Percentiles rank a stretch among this genome's conserved stretches.
These are phyloP conservation scores for Drosophila kambysellisi DNA, from an alignment of 2,888 invertebrate species.

Conservation along the genomic window DNA sequence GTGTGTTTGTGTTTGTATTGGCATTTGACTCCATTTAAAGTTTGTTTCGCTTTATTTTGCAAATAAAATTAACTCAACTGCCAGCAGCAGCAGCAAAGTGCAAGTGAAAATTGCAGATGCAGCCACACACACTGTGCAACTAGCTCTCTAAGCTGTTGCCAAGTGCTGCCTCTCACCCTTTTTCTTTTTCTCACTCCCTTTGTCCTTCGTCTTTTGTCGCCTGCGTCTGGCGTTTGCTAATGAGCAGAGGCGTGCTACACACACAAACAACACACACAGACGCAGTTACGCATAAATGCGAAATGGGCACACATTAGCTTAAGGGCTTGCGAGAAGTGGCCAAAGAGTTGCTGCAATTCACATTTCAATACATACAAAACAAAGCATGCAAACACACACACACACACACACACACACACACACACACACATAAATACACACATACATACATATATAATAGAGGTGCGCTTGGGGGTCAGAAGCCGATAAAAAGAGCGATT, in stretches of 20 bases:
- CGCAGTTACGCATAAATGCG: constrained; percentile 72
- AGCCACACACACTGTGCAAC: constrained; percentile 28
- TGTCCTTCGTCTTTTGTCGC: constrained; percentile 26
- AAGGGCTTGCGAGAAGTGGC: constrained; percentile 50
- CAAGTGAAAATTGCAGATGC: constrained; percentile 73
- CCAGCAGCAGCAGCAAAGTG: constrained; percentile 65
- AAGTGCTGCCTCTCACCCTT: constrained; percentile 42
- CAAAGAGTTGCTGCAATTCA: constrained; percentile 23
- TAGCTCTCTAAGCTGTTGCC: constrained; percentile 59
- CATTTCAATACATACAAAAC: constrained; percentile 1
- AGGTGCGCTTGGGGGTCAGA: constrained; percentile 8
- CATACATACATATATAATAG: background rate
- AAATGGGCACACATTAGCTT: constrained; percentile 78
- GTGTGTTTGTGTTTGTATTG: constrained; percentile 57
- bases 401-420: constrained; percentile 5
- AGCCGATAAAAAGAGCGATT: constrained; percentile 2
- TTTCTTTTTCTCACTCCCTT: constrained; percentile 3
- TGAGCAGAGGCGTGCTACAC: constrained; percentile 63
- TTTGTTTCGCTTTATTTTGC: constrained; percentile 81
- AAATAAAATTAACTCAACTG: constrained; percentile 80
- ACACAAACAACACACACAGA: constrained; percentile 4
- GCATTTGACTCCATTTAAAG: constrained; percentile 82
- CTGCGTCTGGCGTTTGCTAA: constrained; percentile 58
- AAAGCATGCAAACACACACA: background rate
- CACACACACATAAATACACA: background rate